Conservation (phyloP, 2,888 invertebrate genomes). For the Parelbella ahira region DNA sequence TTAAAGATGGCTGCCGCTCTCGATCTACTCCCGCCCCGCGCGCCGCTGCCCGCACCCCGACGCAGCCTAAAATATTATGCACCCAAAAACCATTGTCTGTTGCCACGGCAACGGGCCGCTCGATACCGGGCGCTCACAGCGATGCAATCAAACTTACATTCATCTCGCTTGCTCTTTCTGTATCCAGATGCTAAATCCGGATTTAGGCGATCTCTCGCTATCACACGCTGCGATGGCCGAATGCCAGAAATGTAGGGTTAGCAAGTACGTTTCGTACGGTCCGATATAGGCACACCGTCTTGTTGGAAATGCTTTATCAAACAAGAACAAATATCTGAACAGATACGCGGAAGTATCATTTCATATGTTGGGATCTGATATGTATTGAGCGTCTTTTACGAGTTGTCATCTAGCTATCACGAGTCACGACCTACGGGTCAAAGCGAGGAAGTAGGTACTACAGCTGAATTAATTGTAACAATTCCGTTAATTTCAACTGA, state of each 20-base stretch:
- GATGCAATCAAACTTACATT: conserved; percentile 61
- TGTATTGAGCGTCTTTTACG: no score
- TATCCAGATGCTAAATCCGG: conserved; percentile 61
- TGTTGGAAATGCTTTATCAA: conserved; percentile 64
- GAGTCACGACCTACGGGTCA: no score
- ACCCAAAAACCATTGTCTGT: conserved; percentile 81
- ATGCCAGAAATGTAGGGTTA: conserved; percentile 70
- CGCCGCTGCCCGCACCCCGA: conserved; percentile 50
- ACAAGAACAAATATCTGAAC: conserved; percentile 44
- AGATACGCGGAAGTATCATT: no score
- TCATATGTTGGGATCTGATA: no score
- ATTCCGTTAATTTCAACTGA: no score
- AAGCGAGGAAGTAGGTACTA: no score
- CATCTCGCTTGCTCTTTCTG: conserved; percentile 70
- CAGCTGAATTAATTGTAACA: no score
- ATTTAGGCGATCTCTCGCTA: conserved; percentile 54
- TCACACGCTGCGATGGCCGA: conserved; percentile 65
- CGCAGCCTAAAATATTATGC: conserved; percentile 81
- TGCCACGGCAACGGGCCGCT: conserved; percentile 76
- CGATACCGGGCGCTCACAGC: conserved; percentile 63
- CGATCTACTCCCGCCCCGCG: conserved; percentile 53
- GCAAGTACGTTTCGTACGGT: conserved; percentile 48
- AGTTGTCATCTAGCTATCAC: no score
- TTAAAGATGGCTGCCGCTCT: conserved; percentile 77
- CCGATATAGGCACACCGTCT: conserved; percentile 46